A percentile compares a stretch with the other conserved stretches of the same genome.
These are phyloP conservation scores for Bubo bubo DNA, from an alignment of 2,113 vertebrate genomes.

Conservation along the genomic window DNA sequence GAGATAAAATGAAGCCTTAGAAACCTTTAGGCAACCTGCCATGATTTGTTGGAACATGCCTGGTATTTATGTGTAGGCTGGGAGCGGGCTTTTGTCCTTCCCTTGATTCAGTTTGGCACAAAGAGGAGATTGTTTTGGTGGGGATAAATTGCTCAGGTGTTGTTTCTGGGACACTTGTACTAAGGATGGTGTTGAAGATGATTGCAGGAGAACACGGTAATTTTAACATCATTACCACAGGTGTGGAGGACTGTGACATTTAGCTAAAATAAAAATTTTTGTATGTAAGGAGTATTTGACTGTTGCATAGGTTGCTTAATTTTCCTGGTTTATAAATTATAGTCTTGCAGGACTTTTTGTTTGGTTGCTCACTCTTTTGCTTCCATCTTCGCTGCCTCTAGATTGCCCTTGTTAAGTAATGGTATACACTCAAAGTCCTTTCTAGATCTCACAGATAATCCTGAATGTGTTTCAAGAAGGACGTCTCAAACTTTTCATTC, in stretches of 20 bases:
- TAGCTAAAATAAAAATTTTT: neutral
- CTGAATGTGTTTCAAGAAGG: neutral
- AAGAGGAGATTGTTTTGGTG: neutral
- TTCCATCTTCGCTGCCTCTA: neutral
- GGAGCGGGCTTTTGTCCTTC: neutral
- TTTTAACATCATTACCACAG: neutral
- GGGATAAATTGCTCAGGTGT: neutral
- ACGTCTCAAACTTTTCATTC: neutral
- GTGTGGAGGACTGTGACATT: neutral
- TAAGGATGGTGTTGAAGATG: neutral
- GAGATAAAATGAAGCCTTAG: neutral
- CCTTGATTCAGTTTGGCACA: neutral
- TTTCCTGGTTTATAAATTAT: neutral
- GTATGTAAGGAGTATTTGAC: neutral
- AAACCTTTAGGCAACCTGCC: neutral
- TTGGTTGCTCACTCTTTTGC: neutral
- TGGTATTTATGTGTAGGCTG: neutral
- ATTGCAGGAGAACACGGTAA: neutral
- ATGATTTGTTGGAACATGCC: neutral
- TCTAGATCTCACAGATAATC: neutral
- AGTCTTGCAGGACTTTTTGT: neutral
- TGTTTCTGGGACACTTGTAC: neutral
- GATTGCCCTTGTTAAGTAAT: neutral
- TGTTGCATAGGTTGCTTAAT: neutral
- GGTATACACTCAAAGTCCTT: neutral